Percentiles rank a stretch among this genome's conserved stretches.
These are phyloP conservation scores for Drosophila kuntzei DNA, from an alignment of 2,888 invertebrate genomes.

Conservation along the genomic window DNA sequence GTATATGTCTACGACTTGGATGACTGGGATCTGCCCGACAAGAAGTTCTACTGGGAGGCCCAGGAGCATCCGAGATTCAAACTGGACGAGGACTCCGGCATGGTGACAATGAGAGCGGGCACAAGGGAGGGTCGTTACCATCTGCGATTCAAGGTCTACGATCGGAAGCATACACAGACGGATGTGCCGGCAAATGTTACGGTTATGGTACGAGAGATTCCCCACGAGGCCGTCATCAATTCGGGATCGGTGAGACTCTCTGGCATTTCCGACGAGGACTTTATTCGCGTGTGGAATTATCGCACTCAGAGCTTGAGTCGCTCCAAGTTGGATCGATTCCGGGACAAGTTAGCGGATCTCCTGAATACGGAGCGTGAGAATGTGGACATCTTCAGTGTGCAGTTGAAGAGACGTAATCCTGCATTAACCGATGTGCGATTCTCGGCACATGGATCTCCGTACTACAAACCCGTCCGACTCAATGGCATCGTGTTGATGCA, in stretches of 20 bases:
- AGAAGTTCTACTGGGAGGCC: slow-evolving; percentile 97
- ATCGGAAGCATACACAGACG: slow-evolving; percentile 96
- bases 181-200: slow-evolving; percentile 98
- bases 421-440: slow-evolving; percentile 96
- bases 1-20: slow-evolving; percentile 99
- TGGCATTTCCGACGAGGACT: slow-evolving; percentile 98
- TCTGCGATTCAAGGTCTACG: slow-evolving; percentile 94
- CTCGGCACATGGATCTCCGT: slow-evolving; percentile 97
- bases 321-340: slow-evolving; percentile 95
- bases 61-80: slow-evolving; percentile 94
- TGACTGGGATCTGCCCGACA: slow-evolving; percentile 99
- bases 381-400: slow-evolving; percentile 98
- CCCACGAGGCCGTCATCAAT: slow-evolving; percentile 97
- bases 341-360: slow-evolving; percentile 94
- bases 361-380: slow-evolving; percentile 94
- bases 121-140: slow-evolving; percentile 95
- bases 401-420: slow-evolving; percentile 93
- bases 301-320: slow-evolving; percentile 93
- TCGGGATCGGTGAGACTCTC: slow-evolving; percentile 97
- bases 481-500: slow-evolving; percentile 98
- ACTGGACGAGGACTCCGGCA: slow-evolving; percentile 95
- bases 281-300: slow-evolving; percentile 97
- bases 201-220: slow-evolving; percentile 96
- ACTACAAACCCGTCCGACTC: slow-evolving; percentile 96
- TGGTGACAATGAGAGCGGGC: slow-evolving; percentile 97